These are phyloP conservation scores for Acheta domesticus DNA, from an alignment of 2,888 invertebrate genomes.

Conservation along the genomic window DNA sequence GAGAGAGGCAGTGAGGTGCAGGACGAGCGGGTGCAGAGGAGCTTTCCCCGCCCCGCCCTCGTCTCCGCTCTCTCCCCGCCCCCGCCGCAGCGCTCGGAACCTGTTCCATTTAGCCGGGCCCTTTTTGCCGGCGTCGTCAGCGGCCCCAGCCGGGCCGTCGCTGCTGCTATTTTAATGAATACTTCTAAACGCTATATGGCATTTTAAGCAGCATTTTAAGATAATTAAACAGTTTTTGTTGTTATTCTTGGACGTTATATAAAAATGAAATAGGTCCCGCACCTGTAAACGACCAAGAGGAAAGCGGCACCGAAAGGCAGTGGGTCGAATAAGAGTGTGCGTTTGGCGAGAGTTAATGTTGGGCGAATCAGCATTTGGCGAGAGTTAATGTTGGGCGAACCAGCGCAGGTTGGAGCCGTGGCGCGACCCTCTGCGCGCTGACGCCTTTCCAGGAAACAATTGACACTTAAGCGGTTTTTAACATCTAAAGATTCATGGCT, in stretches of 20 bases:
- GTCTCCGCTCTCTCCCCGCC: background rate
- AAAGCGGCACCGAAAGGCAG: background rate
- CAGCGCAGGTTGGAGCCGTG: too few species aligned
- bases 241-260: background rate
- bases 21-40: too few species aligned
- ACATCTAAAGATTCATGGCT: too few species aligned
- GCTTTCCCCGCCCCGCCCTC: too few species aligned
- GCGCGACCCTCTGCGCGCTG: too few species aligned
- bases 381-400: too few species aligned
- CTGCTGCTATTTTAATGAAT: constrained; percentile 18
- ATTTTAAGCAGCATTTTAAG: constrained; percentile 18
- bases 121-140: background rate
- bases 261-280: background rate
- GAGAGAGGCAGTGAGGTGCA: too few species aligned
- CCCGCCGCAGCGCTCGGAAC: background rate
- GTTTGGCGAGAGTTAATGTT: too few species aligned
- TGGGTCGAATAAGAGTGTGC: too few species aligned
- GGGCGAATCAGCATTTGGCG: too few species aligned
- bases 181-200: background rate
- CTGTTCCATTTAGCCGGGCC: constrained; percentile 8
- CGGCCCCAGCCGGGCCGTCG: background rate
- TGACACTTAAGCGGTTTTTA: too few species aligned
- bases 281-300: background rate
- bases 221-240: constrained; percentile 4
- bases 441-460: too few species aligned